Percentiles rank a stretch among this genome's conserved stretches.
Evolutionary conservation across 2,113 vertebrate genomes (phyloP).

Genomic region (Thalassarche chlororhynchos): DNA sequence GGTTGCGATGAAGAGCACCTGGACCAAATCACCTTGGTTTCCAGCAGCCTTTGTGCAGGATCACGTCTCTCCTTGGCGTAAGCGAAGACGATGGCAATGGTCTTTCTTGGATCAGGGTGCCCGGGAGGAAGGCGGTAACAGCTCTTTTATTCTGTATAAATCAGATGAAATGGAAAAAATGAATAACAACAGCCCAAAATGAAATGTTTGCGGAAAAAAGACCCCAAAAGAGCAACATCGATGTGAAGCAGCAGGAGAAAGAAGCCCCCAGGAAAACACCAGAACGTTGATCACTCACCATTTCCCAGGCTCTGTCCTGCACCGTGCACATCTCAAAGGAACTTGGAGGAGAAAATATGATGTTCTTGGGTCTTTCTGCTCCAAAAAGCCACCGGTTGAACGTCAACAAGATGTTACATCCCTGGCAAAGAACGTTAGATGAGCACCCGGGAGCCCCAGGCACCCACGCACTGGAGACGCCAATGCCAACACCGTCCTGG

Average conservation of each 20-base stretch:
- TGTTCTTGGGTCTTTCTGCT: neutral
- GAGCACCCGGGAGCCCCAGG: neutral
- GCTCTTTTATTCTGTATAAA: neutral
- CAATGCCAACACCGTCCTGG: neutral
- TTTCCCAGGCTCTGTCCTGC: neutral
- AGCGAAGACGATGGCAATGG: neutral
- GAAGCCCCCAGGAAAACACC: neutral
- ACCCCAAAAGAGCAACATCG: too few relatives aligned
- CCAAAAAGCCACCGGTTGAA: neutral
- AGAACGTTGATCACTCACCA: neutral
- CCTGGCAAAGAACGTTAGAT: neutral
- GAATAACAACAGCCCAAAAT: neutral
- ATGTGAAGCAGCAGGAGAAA: neutral
- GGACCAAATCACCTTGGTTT: too few relatives aligned
- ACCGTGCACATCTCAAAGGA: neutral
- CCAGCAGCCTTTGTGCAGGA: neutral
- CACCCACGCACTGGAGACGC: neutral
- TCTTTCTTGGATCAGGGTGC: too few relatives aligned
- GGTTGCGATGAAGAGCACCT: neutral
- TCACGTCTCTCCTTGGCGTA: neutral
- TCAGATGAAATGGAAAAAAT: neutral
- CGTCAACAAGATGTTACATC: neutral
- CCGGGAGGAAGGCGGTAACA: neutral
- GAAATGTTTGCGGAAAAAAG: rapidly evolving
- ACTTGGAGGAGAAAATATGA: neutral